Evolutionary conservation across 1,140 invertebrate genomes (phyloP), one percentile per base, ranked within the genome.

Genomic region (Camponotus pennsylvanicus): DNA sequence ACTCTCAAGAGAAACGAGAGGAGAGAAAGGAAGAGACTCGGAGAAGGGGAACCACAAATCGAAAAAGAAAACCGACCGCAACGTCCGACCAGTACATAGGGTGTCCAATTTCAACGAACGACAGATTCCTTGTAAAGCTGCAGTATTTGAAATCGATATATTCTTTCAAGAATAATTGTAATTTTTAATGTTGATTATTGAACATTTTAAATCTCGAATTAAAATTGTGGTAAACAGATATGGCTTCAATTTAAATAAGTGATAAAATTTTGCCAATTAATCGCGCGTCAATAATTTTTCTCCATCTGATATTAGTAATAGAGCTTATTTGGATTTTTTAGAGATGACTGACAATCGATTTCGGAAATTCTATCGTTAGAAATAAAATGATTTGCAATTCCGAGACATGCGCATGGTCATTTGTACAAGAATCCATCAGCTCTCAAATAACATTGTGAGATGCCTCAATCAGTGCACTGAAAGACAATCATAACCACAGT

Each of bases 51-150:
- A 49, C 45, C 77, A 73, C 73, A 73, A 85, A 83, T 84, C 83
- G 78, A 88, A 87, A 85, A 90, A 87, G 88, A 87, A 84, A 82
- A 87, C 57, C 59, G 69, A 87, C 87, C 87, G 76, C 85, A 88
- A 89, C 70, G 88, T 79, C 67, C 73, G 86, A 67, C 75, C 82
- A 76, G 64, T 49, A 34, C 61, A 82, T 13, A 57, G 21, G 27
- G 79, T 83, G 27, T 73, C 67, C 27, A n/a, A 83, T 37, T 27
- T 63, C 15, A n/a, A 45, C 37, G 18, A 15, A 49, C 6, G 52
- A 85, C 32, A 15, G 80, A 45, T 27, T 52, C 63, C 63, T 83
- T 34, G 18, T 13, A 5, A 45, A 34, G 11, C 15, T 49, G 0
- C 11, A 49, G 3, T 13, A 70, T 59, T 70, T 7, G 6, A 11